Evolutionary conservation across 1,140 invertebrate species (phyloP), one percentile per base, ranked within the genome.

Genomic region (Saccostrea echinata): DNA sequence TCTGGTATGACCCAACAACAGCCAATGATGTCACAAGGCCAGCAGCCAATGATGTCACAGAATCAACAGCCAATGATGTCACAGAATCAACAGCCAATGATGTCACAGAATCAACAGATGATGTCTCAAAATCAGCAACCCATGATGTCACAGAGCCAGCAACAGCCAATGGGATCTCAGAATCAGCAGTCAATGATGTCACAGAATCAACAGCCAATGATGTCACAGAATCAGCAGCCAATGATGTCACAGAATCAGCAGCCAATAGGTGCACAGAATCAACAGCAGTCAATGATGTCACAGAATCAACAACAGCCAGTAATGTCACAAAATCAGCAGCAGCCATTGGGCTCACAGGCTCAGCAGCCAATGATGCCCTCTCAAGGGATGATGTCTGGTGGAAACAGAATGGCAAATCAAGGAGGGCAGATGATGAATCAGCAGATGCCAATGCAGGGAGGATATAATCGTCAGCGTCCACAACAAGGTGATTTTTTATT

Each of bases 241-340:
- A 90, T 89, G 89, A 90, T 90, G 88, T 35, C 84, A 16, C 81
- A 85, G 35, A 61, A 61, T 18, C 88, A 90, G 76, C 91, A 87
- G 27, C 81, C 88, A 86, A 90, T 85, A 86, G 87, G 89, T 84
- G 76, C 88, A 61, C 88, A 90, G 57, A 51, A 87, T 76, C 86
- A 88, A 24, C 91, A 92, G 86, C 90, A 90, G 68, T 86, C 89
- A 53, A 87, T 91, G 90, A 91, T 90, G 81, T 83, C 30, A 18
- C 76, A 76, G 9, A 87, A 88, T 61, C 89, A 90, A 64, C 89
- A 84, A 64, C 82, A 82, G 12, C 86, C 82, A 18, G 83, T 84
- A 83, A 88, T 88, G 86, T 64, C 57, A 53, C 89, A 87, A 43
- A 89, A 90, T 85, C 90, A 89, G 84, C 90, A 90, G 35, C 88